Conservation (phyloP, 2,113 vertebrate genomes). For the Axis porcinus region DNA sequence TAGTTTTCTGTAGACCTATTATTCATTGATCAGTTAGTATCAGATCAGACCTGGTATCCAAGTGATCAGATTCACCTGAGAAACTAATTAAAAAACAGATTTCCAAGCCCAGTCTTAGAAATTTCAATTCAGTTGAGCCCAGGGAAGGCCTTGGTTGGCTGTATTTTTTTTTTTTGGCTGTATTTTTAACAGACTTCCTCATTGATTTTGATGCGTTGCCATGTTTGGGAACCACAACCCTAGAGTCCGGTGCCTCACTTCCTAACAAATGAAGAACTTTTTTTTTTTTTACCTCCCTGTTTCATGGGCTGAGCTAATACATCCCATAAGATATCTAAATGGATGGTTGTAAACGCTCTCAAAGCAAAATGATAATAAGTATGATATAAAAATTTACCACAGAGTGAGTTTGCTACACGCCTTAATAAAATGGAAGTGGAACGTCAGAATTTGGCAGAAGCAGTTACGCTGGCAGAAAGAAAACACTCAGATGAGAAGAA, state of each 20-base stretch:
- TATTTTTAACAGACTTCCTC: neutral
- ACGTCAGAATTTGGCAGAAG: slow-evolving; percentile 91
- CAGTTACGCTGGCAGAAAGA: slow-evolving; percentile 86
- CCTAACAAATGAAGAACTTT: neutral
- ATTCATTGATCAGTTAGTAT: neutral
- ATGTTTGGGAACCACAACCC: neutral
- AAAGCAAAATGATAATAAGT: neutral
- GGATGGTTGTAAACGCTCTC: neutral
- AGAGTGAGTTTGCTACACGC: slow-evolving; percentile 89
- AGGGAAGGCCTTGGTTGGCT: neutral
- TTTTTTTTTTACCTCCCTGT: neutral
- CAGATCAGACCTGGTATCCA: neutral
- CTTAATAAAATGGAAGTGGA: slow-evolving; percentile 90
- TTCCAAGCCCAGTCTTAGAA: neutral
- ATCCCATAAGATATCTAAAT: neutral
- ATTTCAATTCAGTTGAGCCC: neutral
- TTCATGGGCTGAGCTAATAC: neutral
- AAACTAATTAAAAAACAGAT: neutral
- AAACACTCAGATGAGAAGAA: slow-evolving; percentile 89
- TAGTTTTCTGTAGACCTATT: neutral
- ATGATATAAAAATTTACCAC: slow-evolving; percentile 58
- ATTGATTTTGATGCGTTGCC: neutral
- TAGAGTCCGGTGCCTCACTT: neutral
- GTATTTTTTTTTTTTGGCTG: neutral
- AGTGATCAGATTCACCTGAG: neutral